A percentile compares a stretch with the other conserved stretches of the same genome.
Conservation (phyloP, 1,140 invertebrate species). For the Drusus annulatus region DNA sequence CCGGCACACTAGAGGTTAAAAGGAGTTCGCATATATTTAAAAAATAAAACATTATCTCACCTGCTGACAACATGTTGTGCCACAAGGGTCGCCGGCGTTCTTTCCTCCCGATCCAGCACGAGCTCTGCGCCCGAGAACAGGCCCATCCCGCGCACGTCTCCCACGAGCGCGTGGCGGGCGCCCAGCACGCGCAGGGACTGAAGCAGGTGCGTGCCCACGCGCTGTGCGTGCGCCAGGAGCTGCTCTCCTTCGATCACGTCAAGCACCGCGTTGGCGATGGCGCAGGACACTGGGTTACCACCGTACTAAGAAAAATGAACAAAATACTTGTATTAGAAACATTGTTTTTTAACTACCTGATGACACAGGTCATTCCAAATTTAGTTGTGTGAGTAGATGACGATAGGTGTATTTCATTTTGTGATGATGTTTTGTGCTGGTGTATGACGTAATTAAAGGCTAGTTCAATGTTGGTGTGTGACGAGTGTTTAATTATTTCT, state of each 20-base stretch:
- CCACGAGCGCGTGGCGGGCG: conserved; percentile 85
- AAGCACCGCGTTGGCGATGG: conserved; percentile 95
- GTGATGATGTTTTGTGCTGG: too few species aligned
- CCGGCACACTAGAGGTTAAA: too few species aligned
- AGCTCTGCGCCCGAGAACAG: conserved; percentile 96
- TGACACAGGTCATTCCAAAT: too few species aligned
- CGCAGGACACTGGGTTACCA: conserved; percentile 98
- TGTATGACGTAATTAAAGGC: too few species aligned
- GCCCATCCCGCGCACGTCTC: conserved; percentile 90
- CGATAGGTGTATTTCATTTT: too few species aligned
- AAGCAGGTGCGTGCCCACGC: conserved; percentile 87
- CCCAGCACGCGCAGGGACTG: conserved; percentile 80
- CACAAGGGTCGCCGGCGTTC: conserved; percentile 87
- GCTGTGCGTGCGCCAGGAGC: conserved; percentile 84
- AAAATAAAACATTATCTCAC: too few species aligned
- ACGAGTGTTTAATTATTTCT: too few species aligned
- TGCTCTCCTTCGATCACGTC: conserved; percentile 93
- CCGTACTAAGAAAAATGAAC: conserved; percentile 83
- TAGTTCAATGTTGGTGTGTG: too few species aligned
- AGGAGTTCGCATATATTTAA: too few species aligned
- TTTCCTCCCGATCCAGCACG: conserved; percentile 83
- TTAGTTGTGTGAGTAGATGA: too few species aligned
- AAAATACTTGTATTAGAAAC: too few species aligned
- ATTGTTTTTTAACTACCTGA: too few species aligned
- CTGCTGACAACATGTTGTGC: conserved; percentile 87